Evolutionary conservation across 2,113 vertebrate species (phyloP), one percentile per base, ranked within the genome.

Genomic region (Turdus rufiventris): DNA sequence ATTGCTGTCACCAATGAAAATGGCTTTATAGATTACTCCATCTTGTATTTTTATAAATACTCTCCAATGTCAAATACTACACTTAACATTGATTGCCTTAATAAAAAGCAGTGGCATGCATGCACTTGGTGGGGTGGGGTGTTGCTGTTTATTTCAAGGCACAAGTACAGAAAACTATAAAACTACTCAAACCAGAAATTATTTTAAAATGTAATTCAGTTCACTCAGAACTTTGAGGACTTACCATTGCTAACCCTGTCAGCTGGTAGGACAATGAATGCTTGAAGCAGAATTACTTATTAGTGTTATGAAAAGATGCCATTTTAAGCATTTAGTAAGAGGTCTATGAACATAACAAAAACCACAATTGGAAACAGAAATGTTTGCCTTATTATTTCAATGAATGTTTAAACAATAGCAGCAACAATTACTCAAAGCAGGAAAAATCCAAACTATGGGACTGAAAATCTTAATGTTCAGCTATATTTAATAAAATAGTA

Each of bases 251-350:
- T 87, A 92, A 62, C 51, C 61, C 23, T 81, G 72, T 90, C 50
- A 91, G 24, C 50, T 95, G 38, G 65, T 40, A 74, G 50, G 68
- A 74, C 53, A 75, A 77, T 31, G 68, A 92, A 51, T 51, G 23
- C 61, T 96, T 74, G 23, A 86, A 96, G 43, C 42, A 91, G 53
- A 95, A 82, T 89, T 83, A 56, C 45, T 66, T 90, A 67, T 36
- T 33, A 72, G 31, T 31, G 28, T 57, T 86, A 58, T 67, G 76
- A 61, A 93, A 47, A 61, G 21, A 43, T 40, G 15, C 36, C 5
- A 0, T 79, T 70, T 29, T 65, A n/a, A 84, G 58, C 31, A 65
- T 82, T 83, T 76, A 79, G n/a, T 48, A 80, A 62, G 61, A 90
- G 11, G 66, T 92, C 50, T 88, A 33, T 74, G 36, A 73, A 63